Evolutionary conservation across 2,797 vertebrate species (phyloP).

Genomic region (Brachymystax lenok): DNA sequence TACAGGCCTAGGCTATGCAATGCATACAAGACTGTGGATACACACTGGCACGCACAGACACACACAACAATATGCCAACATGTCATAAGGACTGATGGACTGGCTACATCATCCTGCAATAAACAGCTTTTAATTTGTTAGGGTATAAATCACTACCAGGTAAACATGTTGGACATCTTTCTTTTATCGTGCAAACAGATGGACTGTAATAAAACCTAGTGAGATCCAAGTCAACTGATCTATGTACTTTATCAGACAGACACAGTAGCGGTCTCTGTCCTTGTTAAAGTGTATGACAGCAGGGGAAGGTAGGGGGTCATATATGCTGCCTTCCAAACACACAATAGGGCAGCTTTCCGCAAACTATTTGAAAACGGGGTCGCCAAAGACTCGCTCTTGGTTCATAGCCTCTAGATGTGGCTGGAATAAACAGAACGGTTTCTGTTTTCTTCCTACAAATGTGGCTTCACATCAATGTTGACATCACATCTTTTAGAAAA

Average conservation of each 20-base stretch:
- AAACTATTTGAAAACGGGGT: too few species aligned
- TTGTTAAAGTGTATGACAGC: too few species aligned
- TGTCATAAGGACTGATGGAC: conserved; percentile 42
- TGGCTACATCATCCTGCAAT: conserved; percentile 28
- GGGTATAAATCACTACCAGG: conserved; percentile 50
- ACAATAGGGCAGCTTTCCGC: too few species aligned
- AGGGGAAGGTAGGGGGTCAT: too few species aligned
- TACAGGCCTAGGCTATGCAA: neutral
- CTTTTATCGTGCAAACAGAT: conserved; percentile 34
- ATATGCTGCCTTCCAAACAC: neutral
- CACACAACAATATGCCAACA: neutral
- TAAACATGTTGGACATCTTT: conserved; percentile 50
- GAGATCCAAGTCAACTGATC: conserved; percentile 24
- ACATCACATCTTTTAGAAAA: too few species aligned
- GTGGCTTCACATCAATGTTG: too few species aligned
- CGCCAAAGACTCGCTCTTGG: too few species aligned
- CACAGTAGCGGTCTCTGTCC: neutral
- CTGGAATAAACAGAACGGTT: too few species aligned
- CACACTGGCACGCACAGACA: conserved; percentile 3
- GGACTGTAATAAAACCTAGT: conserved; percentile 9
- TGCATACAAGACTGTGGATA: neutral
- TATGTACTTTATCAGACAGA: neutral
- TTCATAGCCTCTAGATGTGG: too few species aligned
- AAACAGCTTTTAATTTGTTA: conserved; percentile 55
- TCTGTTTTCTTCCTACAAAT: too few species aligned